Evolutionary conservation across 2,888 invertebrate species (phyloP).

Genomic region (Oxystoma pomonae): DNA sequence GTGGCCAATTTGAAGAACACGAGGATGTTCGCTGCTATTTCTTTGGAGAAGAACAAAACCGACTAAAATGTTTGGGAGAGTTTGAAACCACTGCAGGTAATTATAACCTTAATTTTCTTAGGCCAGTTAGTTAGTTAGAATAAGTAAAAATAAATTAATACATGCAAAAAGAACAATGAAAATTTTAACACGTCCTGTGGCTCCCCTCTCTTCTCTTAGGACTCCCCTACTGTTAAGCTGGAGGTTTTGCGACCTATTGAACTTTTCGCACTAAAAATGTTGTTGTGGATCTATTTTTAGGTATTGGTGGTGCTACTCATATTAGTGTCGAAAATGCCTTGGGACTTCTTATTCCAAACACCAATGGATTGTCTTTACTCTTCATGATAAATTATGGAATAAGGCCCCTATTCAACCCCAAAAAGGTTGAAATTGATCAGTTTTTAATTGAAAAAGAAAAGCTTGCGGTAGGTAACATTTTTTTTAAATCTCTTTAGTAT

Average conservation of each 20-base stretch:
- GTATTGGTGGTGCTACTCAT: slow-evolving; percentile 36
- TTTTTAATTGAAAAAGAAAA: slow-evolving; percentile 34
- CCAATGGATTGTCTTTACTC: slow-evolving; percentile 29
- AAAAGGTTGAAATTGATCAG: slow-evolving; percentile 35
- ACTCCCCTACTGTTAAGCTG: no score
- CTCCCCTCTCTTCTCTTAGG: no score
- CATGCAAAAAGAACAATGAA: no score
- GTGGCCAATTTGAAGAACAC: slow-evolving; percentile 41
- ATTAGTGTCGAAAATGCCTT: slow-evolving; percentile 36
- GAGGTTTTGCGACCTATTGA: no score
- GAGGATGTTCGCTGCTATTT: slow-evolving; percentile 42
- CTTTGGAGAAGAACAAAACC: slow-evolving; percentile 36
- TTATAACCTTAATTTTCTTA: no score
- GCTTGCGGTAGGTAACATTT: slow-evolving; percentile 44
- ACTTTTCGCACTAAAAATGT: no score
- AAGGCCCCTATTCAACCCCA: slow-evolving; percentile 35
- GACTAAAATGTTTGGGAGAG: slow-evolving; percentile 38
- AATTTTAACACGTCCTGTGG: no score
- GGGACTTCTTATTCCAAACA: slow-evolving; percentile 38
- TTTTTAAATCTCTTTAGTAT: no score
- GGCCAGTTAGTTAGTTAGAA: no score
- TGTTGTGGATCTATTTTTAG: no score
- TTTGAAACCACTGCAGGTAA: no score
- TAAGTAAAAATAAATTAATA: no score
- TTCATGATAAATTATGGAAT: slow-evolving; percentile 39